A percentile compares a stretch with the other conserved stretches of the same genome.
Conservation (phyloP, 2,797 vertebrate genomes). For the Acipenser transmontanus region DNA sequence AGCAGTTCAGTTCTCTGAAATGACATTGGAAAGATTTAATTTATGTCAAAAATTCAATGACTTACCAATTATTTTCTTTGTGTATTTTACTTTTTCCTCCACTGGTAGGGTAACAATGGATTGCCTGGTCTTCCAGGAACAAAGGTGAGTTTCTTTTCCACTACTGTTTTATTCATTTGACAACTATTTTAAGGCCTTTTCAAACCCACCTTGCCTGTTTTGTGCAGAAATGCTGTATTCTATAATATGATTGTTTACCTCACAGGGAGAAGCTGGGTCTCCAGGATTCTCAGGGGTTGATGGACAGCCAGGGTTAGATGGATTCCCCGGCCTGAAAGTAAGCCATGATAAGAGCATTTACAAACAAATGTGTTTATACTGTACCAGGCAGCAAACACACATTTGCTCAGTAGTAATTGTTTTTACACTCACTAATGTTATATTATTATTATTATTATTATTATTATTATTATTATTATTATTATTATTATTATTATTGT, state of each 20-base stretch:
- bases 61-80: background rate
- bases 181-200: background rate
- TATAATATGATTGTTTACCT: background rate
- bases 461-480: no score
- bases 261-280: slow-evolving; percentile 56
- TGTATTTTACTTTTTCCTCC: slow-evolving; percentile 3
- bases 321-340: slow-evolving; percentile 78
- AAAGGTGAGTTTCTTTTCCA: slow-evolving; percentile 47
- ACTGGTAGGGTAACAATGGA: slow-evolving; percentile 63
- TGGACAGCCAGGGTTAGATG: slow-evolving; percentile 76
- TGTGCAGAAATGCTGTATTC: background rate
- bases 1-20: no score
- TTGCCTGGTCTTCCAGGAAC: slow-evolving; percentile 58
- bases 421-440: no score
- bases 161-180: background rate
- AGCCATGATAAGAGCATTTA: slow-evolving; percentile 1
- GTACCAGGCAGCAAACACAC: no score
- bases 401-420: no score
- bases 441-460: no score
- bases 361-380: no score
- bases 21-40: no score
- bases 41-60: background rate
- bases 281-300: slow-evolving; percentile 54
- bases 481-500: background rate
- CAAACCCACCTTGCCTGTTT: background rate